Base-by-base conservation (phyloP, 2,888 invertebrate genomes). In the Philhelius pedissequus region DNA sequence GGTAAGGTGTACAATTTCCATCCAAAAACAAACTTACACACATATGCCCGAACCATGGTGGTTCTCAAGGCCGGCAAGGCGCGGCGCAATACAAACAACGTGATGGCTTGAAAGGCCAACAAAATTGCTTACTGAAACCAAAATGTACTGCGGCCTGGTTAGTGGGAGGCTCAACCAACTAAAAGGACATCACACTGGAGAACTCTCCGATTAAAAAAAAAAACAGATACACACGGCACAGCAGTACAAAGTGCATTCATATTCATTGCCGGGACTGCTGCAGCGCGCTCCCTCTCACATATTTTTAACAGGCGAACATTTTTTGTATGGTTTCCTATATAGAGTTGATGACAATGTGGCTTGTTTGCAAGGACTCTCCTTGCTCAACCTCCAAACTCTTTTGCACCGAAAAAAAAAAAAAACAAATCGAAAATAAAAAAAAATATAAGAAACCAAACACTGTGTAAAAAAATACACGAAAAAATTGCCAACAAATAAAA, bases 331-430 rank as follows among this genome's bases (percentile, higher is more conserved):
- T 48, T 48, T 56, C 25, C 86, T 73, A 54, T 56, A 32, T 69
- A 43, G 73, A 80, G 81, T 86, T 86, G 86, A 81, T 86, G 86
- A 86, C 86, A 86, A 81, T 81, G 81, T 81, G 81, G 86, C 76
- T 81, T 86, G 80, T 86, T 86, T 86, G 80, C 81, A 68, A 73
- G 73, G 48, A 54, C 62, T 71, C 20, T 56, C 9, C 9, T 8
- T 56, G 43, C 45, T 45, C 45, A 45, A 1, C 20, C 11, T 15
- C 18, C 54, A 48, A 45, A 32, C 22, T 43, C 20, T 15, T 25
- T 25, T 27, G 18, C 32, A 22, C 20, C 9, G 25, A 56, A 68
- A 27, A 73, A 56, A 70, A 60, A 13, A 25, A 38, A 25, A 9
- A 68, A 9, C 25, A 25, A 20, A 45, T 5, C n/a, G 15, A 25